phyloP scores from a whole-genome alignment of 1,140 invertebrate species.

The Trichonephila inaurata region DNA sequence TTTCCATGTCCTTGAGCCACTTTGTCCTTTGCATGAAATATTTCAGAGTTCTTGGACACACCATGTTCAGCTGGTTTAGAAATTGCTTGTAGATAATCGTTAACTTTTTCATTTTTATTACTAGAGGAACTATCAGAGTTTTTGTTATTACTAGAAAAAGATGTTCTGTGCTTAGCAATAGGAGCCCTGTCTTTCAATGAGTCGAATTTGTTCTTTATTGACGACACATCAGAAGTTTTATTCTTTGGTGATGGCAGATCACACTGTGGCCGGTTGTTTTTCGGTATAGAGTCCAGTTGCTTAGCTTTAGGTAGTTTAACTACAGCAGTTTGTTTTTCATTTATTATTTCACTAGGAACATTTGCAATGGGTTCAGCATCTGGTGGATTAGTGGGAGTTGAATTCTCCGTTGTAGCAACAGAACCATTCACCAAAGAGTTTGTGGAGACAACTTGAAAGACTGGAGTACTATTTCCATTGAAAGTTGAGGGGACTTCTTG shows the following conservation, averaged over 20 bases:
- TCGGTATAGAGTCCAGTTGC: constrained; percentile 64
- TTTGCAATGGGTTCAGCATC: constrained; percentile 44
- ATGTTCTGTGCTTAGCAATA: constrained; percentile 50
- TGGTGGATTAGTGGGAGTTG: constrained; percentile 28
- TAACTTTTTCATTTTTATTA: constrained; percentile 49
- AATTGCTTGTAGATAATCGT: constrained; percentile 42
- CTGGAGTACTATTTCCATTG: constrained; percentile 44
- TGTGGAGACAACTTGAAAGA: constrained; percentile 58
- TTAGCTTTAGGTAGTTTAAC: constrained; percentile 68
- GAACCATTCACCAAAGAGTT: constrained; percentile 65
- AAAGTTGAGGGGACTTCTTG: constrained; percentile 54
- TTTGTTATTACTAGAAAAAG: constrained; percentile 67
- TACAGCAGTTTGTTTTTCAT: constrained; percentile 51
- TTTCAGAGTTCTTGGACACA: constrained; percentile 46
- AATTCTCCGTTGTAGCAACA: constrained; percentile 29
- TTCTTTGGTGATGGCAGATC: constrained; percentile 76
- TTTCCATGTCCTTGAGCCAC: constrained; percentile 43
- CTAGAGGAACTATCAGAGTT: constrained; percentile 74
- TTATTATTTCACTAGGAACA: constrained; percentile 74
- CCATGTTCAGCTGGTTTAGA: constrained; percentile 44
- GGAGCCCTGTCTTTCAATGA: constrained; percentile 61
- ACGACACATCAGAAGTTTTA: constrained; percentile 60
- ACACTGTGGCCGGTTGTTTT: constrained; percentile 57
- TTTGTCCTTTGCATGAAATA: constrained; percentile 12
- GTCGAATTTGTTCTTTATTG: constrained; percentile 73